Percentiles rank a stretch among this genome's conserved stretches.
phyloP scores from a whole-genome alignment of 1,140 invertebrate genomes.

The Melitaea cinxia region DNA sequence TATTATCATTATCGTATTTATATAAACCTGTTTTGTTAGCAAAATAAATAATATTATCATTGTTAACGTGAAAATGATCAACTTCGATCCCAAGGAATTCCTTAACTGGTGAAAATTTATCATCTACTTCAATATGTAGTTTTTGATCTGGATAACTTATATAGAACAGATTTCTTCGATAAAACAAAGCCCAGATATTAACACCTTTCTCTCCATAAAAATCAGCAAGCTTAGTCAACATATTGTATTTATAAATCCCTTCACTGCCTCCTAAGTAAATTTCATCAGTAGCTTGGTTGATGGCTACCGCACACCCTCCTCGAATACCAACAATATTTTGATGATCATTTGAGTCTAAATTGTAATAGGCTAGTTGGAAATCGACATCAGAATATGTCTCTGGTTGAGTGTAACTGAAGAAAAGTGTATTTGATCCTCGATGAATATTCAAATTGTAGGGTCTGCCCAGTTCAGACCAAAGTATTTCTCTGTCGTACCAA shows the following conservation, averaged over 20 bases:
- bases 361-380: conserved; percentile 55
- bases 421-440: conserved; percentile 50
- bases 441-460: conserved; percentile 61
- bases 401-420: conserved; percentile 57
- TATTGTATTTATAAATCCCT: conserved; percentile 67
- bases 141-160: conserved; percentile 65
- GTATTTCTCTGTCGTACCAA: conserved; percentile 52
- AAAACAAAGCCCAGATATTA: conserved; percentile 63
- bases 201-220: conserved; percentile 54
- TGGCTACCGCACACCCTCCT: conserved; percentile 58
- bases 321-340: conserved; percentile 53
- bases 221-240: conserved; percentile 57
- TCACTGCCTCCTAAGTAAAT: conserved; percentile 63
- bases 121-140: conserved; percentile 56
- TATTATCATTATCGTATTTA: conserved; percentile 49
- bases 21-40: conserved; percentile 62
- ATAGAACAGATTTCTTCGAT: conserved; percentile 56
- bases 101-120: conserved; percentile 52
- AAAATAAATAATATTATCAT: conserved; percentile 50
- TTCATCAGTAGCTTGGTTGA: conserved; percentile 58
- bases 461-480: conserved; percentile 49
- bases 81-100: conserved; percentile 61
- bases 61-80: conserved; percentile 53
- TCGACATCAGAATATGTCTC: conserved; percentile 57
- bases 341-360: conserved; percentile 55